Percentiles rank a stretch among this genome's conserved stretches.
Conservation (phyloP, 2,113 vertebrate genomes). For the Perognathus longimembris region DNA sequence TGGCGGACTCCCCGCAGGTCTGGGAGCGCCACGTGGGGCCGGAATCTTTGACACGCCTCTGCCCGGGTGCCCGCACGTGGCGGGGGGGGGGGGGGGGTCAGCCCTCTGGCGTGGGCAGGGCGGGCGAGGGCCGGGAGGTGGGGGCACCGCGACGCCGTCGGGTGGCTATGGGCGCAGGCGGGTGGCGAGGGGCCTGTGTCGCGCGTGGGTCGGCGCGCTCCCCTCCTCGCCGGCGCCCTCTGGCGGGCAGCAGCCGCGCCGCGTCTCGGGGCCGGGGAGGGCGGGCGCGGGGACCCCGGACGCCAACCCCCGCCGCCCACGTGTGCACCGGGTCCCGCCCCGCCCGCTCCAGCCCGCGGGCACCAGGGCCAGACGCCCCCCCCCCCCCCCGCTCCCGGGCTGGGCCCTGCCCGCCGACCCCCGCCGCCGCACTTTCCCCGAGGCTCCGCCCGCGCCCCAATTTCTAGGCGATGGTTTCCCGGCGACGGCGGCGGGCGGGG, state of each 20-base stretch:
- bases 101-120: not conserved
- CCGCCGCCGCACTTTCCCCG: not conserved
- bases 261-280: not conserved
- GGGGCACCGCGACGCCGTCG: not conserved
- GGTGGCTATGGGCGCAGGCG: too few species aligned
- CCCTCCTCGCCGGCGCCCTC: slow-evolving; percentile 47
- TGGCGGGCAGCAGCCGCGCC: slow-evolving; percentile 27
- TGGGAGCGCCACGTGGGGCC: not conserved
- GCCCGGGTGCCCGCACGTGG: accelerated
- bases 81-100: too few species aligned
- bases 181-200: not conserved
- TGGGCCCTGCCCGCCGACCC: slow-evolving; percentile 19
- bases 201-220: not conserved
- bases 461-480: slow-evolving; percentile 76
- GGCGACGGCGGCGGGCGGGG: slow-evolving; percentile 63
- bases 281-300: not conserved
- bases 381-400: not conserved
- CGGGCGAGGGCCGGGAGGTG: too few species aligned
- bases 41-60: not conserved
- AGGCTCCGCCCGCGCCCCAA: slow-evolving; percentile 77
- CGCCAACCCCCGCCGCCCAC: not conserved
- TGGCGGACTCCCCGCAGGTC: too few species aligned
- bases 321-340: not conserved
- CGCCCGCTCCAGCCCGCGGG: not conserved
- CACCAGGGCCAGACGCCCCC: not conserved